A percentile compares a stretch with the other conserved stretches of the same genome.
Conservation (phyloP, 2,888 invertebrate species). For the Nomada ferruginata region DNA sequence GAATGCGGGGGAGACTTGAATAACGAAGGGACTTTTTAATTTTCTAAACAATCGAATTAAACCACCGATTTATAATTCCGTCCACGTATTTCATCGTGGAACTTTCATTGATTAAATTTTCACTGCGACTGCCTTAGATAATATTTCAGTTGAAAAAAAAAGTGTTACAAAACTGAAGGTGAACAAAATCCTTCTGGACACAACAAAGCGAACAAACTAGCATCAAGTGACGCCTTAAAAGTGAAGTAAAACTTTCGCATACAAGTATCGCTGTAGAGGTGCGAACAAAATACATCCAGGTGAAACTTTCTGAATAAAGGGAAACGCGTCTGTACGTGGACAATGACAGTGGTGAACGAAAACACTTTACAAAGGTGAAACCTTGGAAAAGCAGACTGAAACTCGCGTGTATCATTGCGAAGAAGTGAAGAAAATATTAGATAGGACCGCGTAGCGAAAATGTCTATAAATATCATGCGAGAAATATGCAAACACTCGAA, state of each 20-base stretch:
- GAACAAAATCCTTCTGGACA: not conserved
- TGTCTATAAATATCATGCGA: not conserved
- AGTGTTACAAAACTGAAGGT: not conserved
- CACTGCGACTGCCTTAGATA: too few species aligned
- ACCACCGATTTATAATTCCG: too few species aligned
- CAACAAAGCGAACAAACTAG: constrained; percentile 17
- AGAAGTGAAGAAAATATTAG: constrained; percentile 4
- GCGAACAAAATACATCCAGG: constrained; percentile 2
- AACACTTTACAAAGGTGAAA: not conserved
- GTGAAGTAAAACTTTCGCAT: constrained; percentile 21
- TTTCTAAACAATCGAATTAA: too few species aligned
- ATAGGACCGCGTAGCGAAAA: not conserved
- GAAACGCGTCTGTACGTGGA: not conserved
- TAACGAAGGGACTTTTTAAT: too few species aligned
- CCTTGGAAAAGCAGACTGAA: not conserved
- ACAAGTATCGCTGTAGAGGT: not conserved
- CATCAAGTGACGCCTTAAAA: constrained; percentile 14
- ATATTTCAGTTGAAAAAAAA: too few species aligned
- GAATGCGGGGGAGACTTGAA: too few species aligned
- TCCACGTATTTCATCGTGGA: too few species aligned
- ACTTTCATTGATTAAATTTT: too few species aligned
- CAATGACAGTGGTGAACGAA: not conserved
- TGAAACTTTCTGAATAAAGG: constrained; percentile 21
- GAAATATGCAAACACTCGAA: constrained; percentile 1
- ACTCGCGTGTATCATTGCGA: constrained; percentile 7